Conservation (phyloP, 2,113 vertebrate species). For the Indicator maculatus region DNA sequence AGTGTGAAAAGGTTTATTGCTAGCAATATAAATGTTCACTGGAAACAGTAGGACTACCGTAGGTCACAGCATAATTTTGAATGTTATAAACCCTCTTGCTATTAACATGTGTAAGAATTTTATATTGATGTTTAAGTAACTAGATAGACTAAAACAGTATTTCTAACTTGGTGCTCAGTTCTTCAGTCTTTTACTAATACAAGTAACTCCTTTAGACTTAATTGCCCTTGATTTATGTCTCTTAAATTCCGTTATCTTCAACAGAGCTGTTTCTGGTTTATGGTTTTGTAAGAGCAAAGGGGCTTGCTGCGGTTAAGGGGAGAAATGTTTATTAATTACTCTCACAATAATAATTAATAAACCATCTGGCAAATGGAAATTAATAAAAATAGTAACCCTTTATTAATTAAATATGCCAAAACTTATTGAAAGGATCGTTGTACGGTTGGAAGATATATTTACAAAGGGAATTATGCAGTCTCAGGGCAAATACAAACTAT, state of each 20-base stretch:
- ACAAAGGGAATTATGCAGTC: too few species aligned
- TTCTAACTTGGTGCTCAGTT: neutral
- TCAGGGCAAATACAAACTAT: too few species aligned
- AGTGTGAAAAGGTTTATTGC: constrained; percentile 34
- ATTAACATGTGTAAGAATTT: constrained; percentile 20
- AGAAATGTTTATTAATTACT: too few species aligned
- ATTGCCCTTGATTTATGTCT: constrained; percentile 6
- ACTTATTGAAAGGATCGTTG: too few species aligned
- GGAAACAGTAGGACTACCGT: constrained; percentile 22
- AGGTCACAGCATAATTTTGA: neutral
- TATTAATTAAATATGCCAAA: too few species aligned
- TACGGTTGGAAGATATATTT: too few species aligned
- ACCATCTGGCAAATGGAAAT: too few species aligned
- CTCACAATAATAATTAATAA: too few species aligned
- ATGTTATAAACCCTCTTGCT: constrained; percentile 11
- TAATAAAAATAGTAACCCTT: too few species aligned
- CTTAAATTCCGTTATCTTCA: constrained; percentile 38
- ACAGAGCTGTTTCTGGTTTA: constrained; percentile 28
- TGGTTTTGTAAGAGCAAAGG: neutral
- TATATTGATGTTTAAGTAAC: constrained; percentile 44
- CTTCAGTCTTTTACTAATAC: neutral
- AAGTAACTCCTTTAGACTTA: neutral
- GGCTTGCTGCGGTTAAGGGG: neutral
- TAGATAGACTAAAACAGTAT: neutral
- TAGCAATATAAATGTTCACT: constrained; percentile 23